These are phyloP conservation scores for Diploptera punctata DNA, from an alignment of 2,888 invertebrate genomes.

Conservation along the genomic window DNA sequence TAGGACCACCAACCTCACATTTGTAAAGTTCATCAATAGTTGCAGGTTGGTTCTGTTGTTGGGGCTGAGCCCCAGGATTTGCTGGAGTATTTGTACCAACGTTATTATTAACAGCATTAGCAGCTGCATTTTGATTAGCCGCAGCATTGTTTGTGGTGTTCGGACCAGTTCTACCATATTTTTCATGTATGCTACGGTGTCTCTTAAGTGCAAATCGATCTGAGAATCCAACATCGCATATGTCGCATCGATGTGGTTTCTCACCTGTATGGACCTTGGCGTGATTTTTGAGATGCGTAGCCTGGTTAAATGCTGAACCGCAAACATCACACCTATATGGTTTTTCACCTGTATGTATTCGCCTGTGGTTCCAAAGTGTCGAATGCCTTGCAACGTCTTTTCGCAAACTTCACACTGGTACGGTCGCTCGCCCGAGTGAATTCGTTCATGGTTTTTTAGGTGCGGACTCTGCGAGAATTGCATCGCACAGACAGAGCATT, in stretches of 20 bases:
- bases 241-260: slow-evolving; percentile 83
- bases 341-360: slow-evolving; percentile 88
- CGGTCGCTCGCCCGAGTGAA: slow-evolving; percentile 86
- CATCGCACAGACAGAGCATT: slow-evolving; percentile 89
- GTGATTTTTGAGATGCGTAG: slow-evolving; percentile 87
- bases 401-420: slow-evolving; percentile 90
- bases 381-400: slow-evolving; percentile 87
- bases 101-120: slow-evolving; percentile 27
- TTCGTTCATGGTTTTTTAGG: slow-evolving; percentile 87
- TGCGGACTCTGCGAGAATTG: slow-evolving; percentile 90
- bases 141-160: slow-evolving; percentile 39
- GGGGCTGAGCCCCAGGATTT: slow-evolving; percentile 19
- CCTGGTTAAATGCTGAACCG: slow-evolving; percentile 90
- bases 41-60: slow-evolving; percentile 37
- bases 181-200: slow-evolving; percentile 86
- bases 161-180: slow-evolving; percentile 66
- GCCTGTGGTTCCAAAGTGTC: slow-evolving; percentile 86
- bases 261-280: slow-evolving; percentile 85
- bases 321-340: slow-evolving; percentile 86
- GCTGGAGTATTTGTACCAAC: slow-evolving; percentile 23
- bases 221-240: slow-evolving; percentile 85
- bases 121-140: slow-evolving; percentile 15
- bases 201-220: slow-evolving; percentile 87
- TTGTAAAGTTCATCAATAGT: slow-evolving; percentile 48
- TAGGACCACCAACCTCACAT: slow-evolving; percentile 48